Evolutionary conservation across 2,113 vertebrate genomes (phyloP), one percentile per base, ranked within the genome.

Genomic region (Donacobius atricapilla): DNA sequence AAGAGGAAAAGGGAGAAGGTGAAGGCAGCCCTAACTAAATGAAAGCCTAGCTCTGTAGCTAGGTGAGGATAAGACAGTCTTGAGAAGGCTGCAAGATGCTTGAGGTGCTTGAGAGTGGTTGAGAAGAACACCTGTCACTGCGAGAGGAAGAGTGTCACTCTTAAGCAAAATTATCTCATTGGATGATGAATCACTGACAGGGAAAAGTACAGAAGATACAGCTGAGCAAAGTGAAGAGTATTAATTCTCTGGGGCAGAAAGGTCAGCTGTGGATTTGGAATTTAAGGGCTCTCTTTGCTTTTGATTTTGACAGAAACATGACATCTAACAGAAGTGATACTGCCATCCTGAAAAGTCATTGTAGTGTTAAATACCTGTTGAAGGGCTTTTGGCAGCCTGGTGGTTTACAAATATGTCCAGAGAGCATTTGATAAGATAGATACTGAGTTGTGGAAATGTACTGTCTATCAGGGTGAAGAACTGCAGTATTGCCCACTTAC

Each of bases 291-390:
- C 35, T 45, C 47, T 65, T 31, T 89, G 39, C 30, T 78, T 87
- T 83, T 64, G 48, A 53, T 87, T 87, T 73, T 94, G 88, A 82
- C 79, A 87, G 78, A 90, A 93, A 68, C 48, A 48, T 92, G 88
- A 69, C 86, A 68, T 84, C 56, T 86, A 64, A 72, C 53, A 90
- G 81, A 86, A 83, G 57, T 50, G 48, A 48, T 89, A 64, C 3
- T 23, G 2, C 37, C 7, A 27, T 75, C 17, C 56, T 75, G 19
- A 11, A 82, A 89, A 93, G 79, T 73, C 76, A 66, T 2, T 88
- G 82, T 85, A 73, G 71, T 81, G 87, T 93, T 92, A 83, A 93
- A 91, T 85, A 90, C 72, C 79, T 89, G 18, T 89, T 88, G 76
- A 93, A 97, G 60, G 72, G 51, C 47, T 95, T 90, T 90, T 93